Base-by-base conservation (phyloP, 2,888 invertebrate species). In the Drosophila mimica region DNA sequence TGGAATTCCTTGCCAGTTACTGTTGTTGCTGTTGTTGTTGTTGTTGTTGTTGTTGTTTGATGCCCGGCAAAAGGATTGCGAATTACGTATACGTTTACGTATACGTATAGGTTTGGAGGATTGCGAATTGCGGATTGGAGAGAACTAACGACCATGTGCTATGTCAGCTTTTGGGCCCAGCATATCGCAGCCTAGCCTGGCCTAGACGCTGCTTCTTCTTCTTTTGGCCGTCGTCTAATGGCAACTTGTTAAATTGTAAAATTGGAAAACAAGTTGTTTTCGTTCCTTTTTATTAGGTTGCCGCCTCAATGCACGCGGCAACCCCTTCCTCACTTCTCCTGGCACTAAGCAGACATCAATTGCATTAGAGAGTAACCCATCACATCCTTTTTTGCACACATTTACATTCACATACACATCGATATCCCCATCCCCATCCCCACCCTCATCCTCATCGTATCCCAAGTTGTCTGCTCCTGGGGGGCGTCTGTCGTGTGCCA, bases 181-280 rank as follows among this genome's bases (percentile, higher is more conserved):
- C 4, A 46, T 28, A 2, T 25, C 38, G 46, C 43, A 5, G 20
- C 38, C 34, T 43, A 28, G 7, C 38, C 13, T 15, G 36, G n/a
- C 1, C 68, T n/a, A n/a, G n/a, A n/a, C n/a, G 20, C 28, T n/a
- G 31, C 15, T 17, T 36, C 63, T 46, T 20, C 64, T 67, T 25
- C 20, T 62, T 33, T 64, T 33, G 59, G 58, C 48, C 58, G 49
- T 58, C 64, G 74, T 87, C 87, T 90, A 88, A 88, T 90, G 89
- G 82, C 78, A 83, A 89, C 90, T 91, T 91, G 89, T 90, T 92
- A 92, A 92, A 92, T 92, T 92, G 92, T 89, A 89, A 92, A 92
- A 93, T 91, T 91, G 83, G 90, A 89, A 91, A 91, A 92, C 90
- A 92, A 92, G 90, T 92, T 92, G 91, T 92, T 91, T 90, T 88